Conservation (phyloP, 2,888 invertebrate species). For the Bombylius major region DNA sequence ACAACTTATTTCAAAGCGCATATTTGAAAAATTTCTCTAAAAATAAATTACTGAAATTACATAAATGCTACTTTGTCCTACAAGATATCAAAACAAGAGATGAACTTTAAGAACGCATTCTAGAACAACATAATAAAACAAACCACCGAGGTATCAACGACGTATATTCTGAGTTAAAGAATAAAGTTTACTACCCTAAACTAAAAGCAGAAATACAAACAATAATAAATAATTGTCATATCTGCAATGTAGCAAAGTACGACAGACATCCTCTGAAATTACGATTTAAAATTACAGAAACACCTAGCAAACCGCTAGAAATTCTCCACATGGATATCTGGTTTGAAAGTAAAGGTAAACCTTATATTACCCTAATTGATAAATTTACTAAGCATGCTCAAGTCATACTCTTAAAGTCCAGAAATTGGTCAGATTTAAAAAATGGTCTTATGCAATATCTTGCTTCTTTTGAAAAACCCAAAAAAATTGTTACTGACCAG, state of each 20-base stretch:
- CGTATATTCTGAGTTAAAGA: slow-evolving; percentile 2
- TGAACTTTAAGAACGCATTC: background rate
- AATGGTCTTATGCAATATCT: slow-evolving; percentile 7
- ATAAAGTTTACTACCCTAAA: slow-evolving; percentile 3
- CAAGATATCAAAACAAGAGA: background rate
- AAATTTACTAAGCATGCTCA: slow-evolving; percentile 8
- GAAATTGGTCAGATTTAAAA: slow-evolving; percentile 3
- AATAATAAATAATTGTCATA: slow-evolving; percentile 8
- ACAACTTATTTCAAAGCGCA: background rate
- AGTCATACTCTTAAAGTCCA: slow-evolving; percentile 1
- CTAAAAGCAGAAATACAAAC: slow-evolving; percentile 2
- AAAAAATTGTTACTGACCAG: slow-evolving; percentile 1
- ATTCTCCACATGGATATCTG: slow-evolving; percentile 6
- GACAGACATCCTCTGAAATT: slow-evolving; percentile 1
- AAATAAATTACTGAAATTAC: background rate
- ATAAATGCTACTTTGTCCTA: background rate
- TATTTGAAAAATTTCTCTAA: background rate
- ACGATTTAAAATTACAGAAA: slow-evolving; percentile 6
- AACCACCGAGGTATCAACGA: slow-evolving; percentile 6
- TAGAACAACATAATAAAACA: slow-evolving; percentile 1
- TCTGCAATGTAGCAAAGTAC: slow-evolving; percentile 5
- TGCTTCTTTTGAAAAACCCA: slow-evolving; percentile 9
- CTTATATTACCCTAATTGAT: slow-evolving; percentile 1
- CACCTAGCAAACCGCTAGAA: slow-evolving; percentile 1
- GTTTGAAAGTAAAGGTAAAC: background rate